Conservation (phyloP, 2,797 vertebrate species). For the Eospalax fontanierii region DNA sequence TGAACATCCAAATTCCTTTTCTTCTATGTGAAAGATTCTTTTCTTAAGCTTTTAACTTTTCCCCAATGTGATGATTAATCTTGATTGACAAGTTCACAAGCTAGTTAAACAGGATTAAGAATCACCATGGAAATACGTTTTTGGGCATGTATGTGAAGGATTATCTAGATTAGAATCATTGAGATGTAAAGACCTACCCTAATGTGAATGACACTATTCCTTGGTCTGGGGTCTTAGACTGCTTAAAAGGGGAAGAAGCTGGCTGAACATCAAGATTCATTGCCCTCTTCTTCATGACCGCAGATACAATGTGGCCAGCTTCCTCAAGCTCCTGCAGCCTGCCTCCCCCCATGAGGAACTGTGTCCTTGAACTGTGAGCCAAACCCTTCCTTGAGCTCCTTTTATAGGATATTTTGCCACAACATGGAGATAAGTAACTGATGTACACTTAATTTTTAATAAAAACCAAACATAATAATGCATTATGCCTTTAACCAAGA, state of each 20-base stretch:
- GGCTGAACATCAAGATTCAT: background rate
- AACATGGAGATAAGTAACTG: too few relatives aligned
- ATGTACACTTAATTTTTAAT: too few relatives aligned
- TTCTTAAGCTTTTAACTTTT: conserved; percentile 38
- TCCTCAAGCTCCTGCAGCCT: background rate
- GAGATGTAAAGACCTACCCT: background rate
- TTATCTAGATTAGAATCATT: background rate
- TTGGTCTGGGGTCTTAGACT: background rate
- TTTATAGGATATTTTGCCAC: too few relatives aligned
- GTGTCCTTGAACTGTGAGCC: background rate
- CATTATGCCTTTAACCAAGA: too few relatives aligned
- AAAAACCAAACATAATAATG: too few relatives aligned
- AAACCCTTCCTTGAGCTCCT: background rate
- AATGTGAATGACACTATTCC: background rate
- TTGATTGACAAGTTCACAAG: background rate
- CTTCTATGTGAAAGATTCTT: conserved; percentile 26
- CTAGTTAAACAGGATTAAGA: background rate
- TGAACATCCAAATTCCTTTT: background rate
- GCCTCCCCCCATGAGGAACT: background rate
- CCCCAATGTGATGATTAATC: background rate
- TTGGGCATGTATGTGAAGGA: background rate
- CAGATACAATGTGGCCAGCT: background rate
- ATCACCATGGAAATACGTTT: background rate
- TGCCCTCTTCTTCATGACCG: background rate
- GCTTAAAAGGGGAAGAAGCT: background rate